phyloP scores from a whole-genome alignment of 2,113 vertebrate species.

The Xiphias gladius region DNA sequence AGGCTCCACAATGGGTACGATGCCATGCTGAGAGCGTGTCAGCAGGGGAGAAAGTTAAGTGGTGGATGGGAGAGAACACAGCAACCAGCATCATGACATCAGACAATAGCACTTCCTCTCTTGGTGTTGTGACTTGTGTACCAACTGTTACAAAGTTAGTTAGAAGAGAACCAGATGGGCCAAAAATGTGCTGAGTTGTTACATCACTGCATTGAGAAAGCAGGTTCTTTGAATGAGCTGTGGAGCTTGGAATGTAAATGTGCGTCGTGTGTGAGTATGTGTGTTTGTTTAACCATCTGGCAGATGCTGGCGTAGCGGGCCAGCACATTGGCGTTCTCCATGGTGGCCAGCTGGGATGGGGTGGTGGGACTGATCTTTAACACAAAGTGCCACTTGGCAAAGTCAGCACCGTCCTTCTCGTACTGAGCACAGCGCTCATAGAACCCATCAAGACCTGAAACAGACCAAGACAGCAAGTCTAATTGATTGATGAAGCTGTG shows the following conservation, averaged over 20 bases:
- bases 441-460: constrained; percentile 84
- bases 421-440: constrained; percentile 90
- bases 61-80: background rate
- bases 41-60: background rate
- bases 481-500: background rate
- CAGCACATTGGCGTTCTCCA: constrained; percentile 90
- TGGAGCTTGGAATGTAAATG: background rate
- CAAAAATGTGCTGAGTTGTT: background rate
- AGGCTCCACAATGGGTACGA: constrained; percentile 92
- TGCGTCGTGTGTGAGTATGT: background rate
- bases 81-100: constrained; percentile 23
- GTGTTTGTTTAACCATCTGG: constrained; percentile 73
- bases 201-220: background rate
- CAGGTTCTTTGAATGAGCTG: background rate
- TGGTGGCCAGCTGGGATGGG: constrained; percentile 86
- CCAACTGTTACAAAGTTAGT: constrained; percentile 15
- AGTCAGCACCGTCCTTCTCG: constrained; percentile 91
- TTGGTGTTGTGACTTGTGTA: background rate
- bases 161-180: background rate
- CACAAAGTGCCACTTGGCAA: constrained; percentile 92
- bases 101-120: constrained; percentile 29
- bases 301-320: constrained; percentile 90
- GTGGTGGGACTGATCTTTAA: constrained; percentile 88
- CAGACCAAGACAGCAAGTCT: background rate
- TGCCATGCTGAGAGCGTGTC: constrained; percentile 83